A percentile compares a stretch with the other conserved stretches of the same genome.
These are phyloP conservation scores for Phalanger gymnotis DNA, from an alignment of 2,797 vertebrate genomes.

Conservation along the genomic window DNA sequence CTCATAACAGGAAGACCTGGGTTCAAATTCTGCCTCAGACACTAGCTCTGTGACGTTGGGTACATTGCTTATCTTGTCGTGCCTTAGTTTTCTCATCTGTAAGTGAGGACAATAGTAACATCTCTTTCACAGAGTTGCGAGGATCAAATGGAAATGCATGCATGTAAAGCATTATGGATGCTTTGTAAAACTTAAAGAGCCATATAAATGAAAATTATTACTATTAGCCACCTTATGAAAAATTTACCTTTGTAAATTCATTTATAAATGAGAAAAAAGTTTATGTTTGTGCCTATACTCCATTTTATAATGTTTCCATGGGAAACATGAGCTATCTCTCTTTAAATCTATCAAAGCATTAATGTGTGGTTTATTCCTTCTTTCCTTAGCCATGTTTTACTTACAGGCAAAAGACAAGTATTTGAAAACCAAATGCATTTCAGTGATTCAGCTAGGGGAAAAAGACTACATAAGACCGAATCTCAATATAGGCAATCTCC, in stretches of 20 bases:
- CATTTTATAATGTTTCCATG: background rate
- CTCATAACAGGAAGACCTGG: background rate
- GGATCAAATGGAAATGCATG: background rate
- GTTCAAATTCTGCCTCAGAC: background rate
- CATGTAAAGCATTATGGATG: background rate
- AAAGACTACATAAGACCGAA: background rate
- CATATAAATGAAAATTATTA: background rate
- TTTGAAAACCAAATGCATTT: background rate
- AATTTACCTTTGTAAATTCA: background rate
- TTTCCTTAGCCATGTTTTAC: conserved; percentile 3
- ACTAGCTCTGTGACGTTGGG: background rate
- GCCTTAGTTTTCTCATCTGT: background rate
- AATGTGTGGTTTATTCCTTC: conserved; percentile 37
- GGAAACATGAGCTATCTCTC: background rate
- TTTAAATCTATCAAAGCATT: conserved; percentile 35
- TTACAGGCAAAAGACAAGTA: conserved; percentile 6
- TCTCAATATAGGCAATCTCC: background rate
- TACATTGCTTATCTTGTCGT: background rate
- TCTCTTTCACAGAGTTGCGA: background rate
- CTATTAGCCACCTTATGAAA: background rate
- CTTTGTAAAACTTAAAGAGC: background rate
- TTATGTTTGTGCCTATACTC: background rate
- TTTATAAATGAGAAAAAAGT: background rate
- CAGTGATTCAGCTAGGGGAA: conserved; percentile 7
- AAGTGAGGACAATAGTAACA: background rate